phyloP scores from a whole-genome alignment of 2,888 invertebrate genomes.

The Ormyrus thymus region DNA sequence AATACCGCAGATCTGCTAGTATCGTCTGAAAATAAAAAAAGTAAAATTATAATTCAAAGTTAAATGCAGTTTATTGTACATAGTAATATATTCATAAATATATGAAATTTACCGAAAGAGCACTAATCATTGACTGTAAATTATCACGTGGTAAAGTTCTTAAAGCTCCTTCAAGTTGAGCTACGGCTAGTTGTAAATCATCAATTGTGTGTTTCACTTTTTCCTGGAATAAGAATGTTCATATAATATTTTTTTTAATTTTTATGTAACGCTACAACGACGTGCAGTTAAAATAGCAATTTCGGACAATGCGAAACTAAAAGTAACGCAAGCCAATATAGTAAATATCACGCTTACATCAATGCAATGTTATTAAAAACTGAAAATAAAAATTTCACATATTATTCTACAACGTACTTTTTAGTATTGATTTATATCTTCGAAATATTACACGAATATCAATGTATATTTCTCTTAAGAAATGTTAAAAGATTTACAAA shows the following conservation, averaged over 20 bases:
- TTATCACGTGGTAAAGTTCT: slow-evolving; percentile 83
- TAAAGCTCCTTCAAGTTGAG: slow-evolving; percentile 81
- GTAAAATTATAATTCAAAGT: not conserved
- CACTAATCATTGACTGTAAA: slow-evolving; percentile 83
- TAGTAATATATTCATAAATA: not conserved
- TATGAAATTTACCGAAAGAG: slow-evolving; percentile 81
- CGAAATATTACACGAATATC: not conserved
- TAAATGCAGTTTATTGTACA: not conserved
- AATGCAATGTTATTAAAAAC: slow-evolving; percentile 13
- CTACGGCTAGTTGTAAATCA: slow-evolving; percentile 82
- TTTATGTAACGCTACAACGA: not conserved
- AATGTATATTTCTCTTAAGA: not conserved
- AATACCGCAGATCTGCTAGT: slow-evolving; percentile 81
- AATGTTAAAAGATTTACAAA: not conserved
- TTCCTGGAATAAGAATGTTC: slow-evolving; percentile 64
- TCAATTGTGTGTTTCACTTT: slow-evolving; percentile 79
- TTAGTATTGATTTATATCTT: slow-evolving; percentile 5
- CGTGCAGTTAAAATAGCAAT: slow-evolving; percentile 32
- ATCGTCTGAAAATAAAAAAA: slow-evolving; percentile 79
- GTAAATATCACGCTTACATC: slow-evolving; percentile 11
- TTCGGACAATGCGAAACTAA: slow-evolving; percentile 3
- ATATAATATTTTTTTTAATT: not conserved
- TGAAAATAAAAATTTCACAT: slow-evolving; percentile 25
- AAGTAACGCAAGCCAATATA: not conserved
- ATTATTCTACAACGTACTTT: not conserved